Base-by-base conservation (phyloP, 2,113 vertebrate genomes). In the Muscicapa adusta region DNA sequence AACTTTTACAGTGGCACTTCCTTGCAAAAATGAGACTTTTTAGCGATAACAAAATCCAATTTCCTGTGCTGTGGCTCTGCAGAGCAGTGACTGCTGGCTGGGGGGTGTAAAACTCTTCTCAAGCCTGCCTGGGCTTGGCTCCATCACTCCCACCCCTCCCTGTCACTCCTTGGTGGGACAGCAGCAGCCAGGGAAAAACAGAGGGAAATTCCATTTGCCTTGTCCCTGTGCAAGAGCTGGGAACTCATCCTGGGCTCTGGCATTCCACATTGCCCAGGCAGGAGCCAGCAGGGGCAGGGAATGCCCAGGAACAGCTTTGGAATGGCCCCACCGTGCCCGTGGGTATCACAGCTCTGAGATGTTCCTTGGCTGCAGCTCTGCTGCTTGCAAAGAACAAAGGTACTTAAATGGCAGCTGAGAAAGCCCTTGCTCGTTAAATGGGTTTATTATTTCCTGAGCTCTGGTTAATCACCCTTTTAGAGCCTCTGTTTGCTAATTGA, bases 281-380 rank as follows among this genome's bases (percentile, higher is more conserved):
- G 14, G 33, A 26, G 38, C 24, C 50, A 8, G 7, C 5, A 4
- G n/a, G 23, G 61, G 15, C 29, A 13, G 33, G 13, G 54, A 56
- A n/a, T 23, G 7, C 10, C 19, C 68, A 12, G 56, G 25, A 31
- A 14, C 10, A 51, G 6, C 17, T 6, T 10, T 14, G 12, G 66
- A 7, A 51, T 5, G 9, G 6, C 15, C 38, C 40, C 34, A 1
- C 40, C 13, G 10, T 0, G 38, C n/a, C 2, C 2, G 0, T 8
- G 33, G 70, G 54, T 3, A 6, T 8, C 1, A 0, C 31, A 22
- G 29, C 1, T 0, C 12, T 1, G 34, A 47, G 40, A 20, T 2
- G 12, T 1, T 20, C n/a, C 28, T 5, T 18, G 36, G 26, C 54
- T 1, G 9, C 8, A 65, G 70, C 31, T 62, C 24, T 14, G 6